phyloP scores from a whole-genome alignment of 2,797 vertebrate genomes.

The Labeo calbasu region DNA sequence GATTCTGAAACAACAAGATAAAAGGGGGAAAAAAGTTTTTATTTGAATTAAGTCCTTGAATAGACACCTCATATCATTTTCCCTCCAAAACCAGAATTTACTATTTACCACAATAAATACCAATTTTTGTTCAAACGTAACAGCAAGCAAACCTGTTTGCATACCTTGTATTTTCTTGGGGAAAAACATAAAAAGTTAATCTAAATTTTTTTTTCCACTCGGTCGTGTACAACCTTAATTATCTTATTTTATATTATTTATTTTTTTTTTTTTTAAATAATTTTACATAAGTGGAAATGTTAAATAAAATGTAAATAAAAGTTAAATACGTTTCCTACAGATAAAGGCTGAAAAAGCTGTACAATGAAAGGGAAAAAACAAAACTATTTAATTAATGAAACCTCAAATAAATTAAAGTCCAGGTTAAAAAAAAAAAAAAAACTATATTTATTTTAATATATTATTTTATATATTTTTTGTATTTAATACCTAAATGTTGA shows the following conservation, averaged over 20 bases:
- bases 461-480: neutral
- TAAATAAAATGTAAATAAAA: neutral
- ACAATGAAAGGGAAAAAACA: neutral
- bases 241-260: neutral
- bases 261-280: too few species aligned
- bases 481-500: too few species aligned
- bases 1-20: constrained; percentile 8
- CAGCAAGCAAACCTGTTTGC: neutral
- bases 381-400: neutral
- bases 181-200: neutral
- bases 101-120: neutral
- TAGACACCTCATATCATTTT: neutral
- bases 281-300: neutral
- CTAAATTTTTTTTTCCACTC: neutral
- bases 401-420: neutral
- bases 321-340: neutral
- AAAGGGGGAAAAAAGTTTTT: neutral
- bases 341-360: too few species aligned
- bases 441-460: neutral
- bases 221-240: neutral
- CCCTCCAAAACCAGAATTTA: constrained; percentile 1
- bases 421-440: accelerated
- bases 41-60: neutral
- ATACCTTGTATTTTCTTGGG: neutral
- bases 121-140: neutral